Evolutionary conservation across 1,140 invertebrate species (phyloP).

Genomic region (Helicorthomorpha holstii): DNA sequence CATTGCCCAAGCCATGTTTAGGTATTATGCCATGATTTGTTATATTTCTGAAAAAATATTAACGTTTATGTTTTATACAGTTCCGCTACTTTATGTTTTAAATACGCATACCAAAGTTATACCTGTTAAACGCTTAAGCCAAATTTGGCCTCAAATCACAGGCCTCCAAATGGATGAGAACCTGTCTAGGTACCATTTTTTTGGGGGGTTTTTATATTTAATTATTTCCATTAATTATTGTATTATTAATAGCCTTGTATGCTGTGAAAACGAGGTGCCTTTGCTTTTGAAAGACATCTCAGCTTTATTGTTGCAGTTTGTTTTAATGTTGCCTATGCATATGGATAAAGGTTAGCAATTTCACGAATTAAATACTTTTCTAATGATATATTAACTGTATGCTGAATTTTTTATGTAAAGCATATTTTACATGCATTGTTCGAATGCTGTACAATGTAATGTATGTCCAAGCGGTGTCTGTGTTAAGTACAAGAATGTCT

Average conservation of each 20-base stretch:
- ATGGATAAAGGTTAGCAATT: slow-evolving; percentile 58
- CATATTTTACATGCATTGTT: slow-evolving; percentile 68
- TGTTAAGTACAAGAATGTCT: slow-evolving; percentile 44
- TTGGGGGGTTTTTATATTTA: no score
- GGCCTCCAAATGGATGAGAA: slow-evolving; percentile 17
- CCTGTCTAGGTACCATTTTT: slow-evolving; percentile 8
- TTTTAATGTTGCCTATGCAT: slow-evolving; percentile 63
- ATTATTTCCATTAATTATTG: slow-evolving; percentile 3
- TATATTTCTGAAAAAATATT: not conserved
- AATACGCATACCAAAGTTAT: slow-evolving; percentile 57
- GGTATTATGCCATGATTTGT: slow-evolving; percentile 28
- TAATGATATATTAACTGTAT: not conserved
- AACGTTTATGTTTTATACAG: slow-evolving; percentile 29
- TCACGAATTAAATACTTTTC: not conserved
- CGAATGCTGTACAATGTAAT: slow-evolving; percentile 70
- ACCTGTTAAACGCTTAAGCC: slow-evolving; percentile 26
- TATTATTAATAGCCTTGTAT: slow-evolving; percentile 17
- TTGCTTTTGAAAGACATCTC: slow-evolving; percentile 65
- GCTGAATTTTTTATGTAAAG: slow-evolving; percentile 29
- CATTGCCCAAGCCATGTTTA: slow-evolving; percentile 60
- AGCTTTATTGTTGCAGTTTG: slow-evolving; percentile 66
- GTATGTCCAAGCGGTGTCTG: slow-evolving; percentile 68
- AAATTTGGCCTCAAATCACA: slow-evolving; percentile 26
- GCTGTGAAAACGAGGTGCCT: slow-evolving; percentile 48
- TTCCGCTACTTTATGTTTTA: slow-evolving; percentile 71